phyloP scores from a whole-genome alignment of 2,888 invertebrate species.

The Zele albiditarsus region DNA sequence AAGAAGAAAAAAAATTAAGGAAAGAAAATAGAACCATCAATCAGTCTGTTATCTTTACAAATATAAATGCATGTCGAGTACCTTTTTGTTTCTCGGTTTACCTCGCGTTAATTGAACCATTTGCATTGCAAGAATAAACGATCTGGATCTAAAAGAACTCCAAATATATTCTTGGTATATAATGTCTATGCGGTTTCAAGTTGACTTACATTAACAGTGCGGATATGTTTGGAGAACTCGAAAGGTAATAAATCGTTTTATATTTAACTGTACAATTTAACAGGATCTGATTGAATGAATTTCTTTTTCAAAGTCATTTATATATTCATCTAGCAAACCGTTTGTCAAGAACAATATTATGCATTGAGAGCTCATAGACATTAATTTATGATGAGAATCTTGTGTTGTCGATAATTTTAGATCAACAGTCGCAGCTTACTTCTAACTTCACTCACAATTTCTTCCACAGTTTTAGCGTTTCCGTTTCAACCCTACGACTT shows the following conservation, averaged over 20 bases:
- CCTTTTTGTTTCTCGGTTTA: neutral
- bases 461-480: neutral
- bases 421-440: neutral
- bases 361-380: neutral
- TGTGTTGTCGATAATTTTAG: neutral
- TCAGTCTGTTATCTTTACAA: neutral
- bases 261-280: neutral
- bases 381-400: neutral
- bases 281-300: neutral
- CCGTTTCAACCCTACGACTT: neutral
- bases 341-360: neutral
- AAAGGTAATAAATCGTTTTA: neutral
- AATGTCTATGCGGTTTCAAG: neutral
- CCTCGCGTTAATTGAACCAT: slow-evolving; percentile 25
- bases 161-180: neutral
- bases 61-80: neutral
- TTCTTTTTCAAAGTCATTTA: neutral
- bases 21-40: neutral
- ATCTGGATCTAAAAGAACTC: neutral
- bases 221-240: neutral
- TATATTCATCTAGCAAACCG: neutral
- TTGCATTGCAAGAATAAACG: slow-evolving; percentile 21
- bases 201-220: neutral
- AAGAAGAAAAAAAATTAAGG: neutral
- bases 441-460: neutral